phyloP scores from a whole-genome alignment of 2,797 vertebrate species.

The Cottoperca gobio region DNA sequence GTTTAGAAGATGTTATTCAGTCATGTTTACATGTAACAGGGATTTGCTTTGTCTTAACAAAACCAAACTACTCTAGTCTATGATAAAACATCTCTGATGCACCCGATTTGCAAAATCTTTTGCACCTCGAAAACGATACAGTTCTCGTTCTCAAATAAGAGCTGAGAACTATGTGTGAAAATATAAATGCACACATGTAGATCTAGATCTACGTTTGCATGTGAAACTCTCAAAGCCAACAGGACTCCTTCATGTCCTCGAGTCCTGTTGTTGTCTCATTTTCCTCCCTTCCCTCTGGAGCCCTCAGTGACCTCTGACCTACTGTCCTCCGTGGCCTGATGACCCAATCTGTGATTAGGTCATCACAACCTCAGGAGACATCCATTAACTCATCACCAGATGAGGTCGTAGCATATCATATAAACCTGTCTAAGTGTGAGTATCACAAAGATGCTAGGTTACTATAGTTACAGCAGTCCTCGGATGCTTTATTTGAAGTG shows the following conservation, averaged over 20 bases:
- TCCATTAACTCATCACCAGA: constrained; percentile 50
- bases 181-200: background rate
- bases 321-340: constrained; percentile 49
- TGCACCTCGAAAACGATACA: background rate
- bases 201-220: background rate
- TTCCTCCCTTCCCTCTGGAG: constrained; percentile 21
- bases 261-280: constrained; percentile 9
- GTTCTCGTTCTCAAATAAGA: background rate
- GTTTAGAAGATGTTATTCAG: background rate
- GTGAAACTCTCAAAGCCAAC: constrained; percentile 25
- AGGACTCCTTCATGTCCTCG: background rate
- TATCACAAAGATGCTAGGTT: background rate
- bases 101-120: background rate
- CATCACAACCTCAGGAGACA: constrained; percentile 25
- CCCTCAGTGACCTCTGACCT: constrained; percentile 49
- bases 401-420: constrained; percentile 23
- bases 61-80: background rate
- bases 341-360: constrained; percentile 59
- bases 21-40: background rate
- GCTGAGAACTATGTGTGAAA: background rate
- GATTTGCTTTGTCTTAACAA: background rate
- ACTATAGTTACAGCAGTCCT: background rate
- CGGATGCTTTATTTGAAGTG: background rate
- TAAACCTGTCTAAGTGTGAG: background rate
- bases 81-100: background rate